These are phyloP conservation scores for Drosophila ficusphila DNA, from an alignment of 1,140 invertebrate species.

Conservation along the genomic window DNA sequence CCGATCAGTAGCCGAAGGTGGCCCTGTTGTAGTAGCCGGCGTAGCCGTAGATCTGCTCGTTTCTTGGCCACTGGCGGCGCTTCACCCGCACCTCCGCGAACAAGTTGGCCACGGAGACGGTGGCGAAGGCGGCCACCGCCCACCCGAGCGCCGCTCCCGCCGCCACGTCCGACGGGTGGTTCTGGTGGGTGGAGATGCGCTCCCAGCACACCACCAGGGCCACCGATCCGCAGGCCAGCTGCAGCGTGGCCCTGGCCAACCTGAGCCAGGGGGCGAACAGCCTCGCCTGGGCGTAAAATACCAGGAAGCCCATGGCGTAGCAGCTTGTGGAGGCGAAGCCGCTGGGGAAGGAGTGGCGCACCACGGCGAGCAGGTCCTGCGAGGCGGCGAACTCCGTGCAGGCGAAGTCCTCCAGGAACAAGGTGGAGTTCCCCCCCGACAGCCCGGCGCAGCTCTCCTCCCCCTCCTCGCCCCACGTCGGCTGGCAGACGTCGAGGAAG, in stretches of 20 bases:
- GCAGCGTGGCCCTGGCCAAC: slow-evolving; percentile 53
- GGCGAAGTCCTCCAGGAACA: slow-evolving; percentile 47
- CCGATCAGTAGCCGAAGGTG: slow-evolving; percentile 61
- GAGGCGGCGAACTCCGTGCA: slow-evolving; percentile 71
- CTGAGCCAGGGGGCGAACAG: slow-evolving; percentile 55
- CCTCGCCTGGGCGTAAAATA: slow-evolving; percentile 69
- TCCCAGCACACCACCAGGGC: slow-evolving; percentile 58
- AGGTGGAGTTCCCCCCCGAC: slow-evolving; percentile 8
- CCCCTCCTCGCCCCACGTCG: slow-evolving; percentile 49
- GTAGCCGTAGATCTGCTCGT: slow-evolving; percentile 75
- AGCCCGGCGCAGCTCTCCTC: slow-evolving; percentile 13
- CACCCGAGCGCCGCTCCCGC: slow-evolving; percentile 54
- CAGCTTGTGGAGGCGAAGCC: slow-evolving; percentile 54
- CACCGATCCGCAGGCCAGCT: slow-evolving; percentile 45
- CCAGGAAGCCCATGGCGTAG: slow-evolving; percentile 72
- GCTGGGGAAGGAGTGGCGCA: slow-evolving; percentile 77
- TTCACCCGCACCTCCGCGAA: slow-evolving; percentile 62
- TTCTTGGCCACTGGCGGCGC: slow-evolving; percentile 66
- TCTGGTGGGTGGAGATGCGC: slow-evolving; percentile 62
- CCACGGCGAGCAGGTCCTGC: slow-evolving; percentile 44
- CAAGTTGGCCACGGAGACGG: slow-evolving; percentile 55
- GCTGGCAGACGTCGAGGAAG: slow-evolving; percentile 74
- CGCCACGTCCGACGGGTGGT: slow-evolving; percentile 62
- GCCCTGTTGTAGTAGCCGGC: slow-evolving; percentile 67
- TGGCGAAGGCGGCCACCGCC: slow-evolving; percentile 42